Evolutionary conservation across 2,888 invertebrate species (phyloP).

Genomic region (Furcula furcula): DNA sequence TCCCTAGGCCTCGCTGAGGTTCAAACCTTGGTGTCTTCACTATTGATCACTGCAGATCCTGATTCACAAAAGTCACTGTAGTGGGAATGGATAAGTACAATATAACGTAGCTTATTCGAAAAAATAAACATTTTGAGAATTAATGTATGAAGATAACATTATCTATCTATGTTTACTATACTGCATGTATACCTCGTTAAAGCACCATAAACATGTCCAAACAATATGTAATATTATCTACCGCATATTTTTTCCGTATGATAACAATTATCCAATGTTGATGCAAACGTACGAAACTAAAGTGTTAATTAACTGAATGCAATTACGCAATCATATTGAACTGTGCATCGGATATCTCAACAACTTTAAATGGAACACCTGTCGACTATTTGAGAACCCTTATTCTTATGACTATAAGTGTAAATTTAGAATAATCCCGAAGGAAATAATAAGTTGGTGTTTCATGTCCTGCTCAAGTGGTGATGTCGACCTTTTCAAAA

Average conservation of each 20-base stretch:
- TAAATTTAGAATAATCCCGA: slow-evolving; percentile 5
- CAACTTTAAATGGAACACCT: slow-evolving; percentile 10
- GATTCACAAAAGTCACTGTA: too few species aligned
- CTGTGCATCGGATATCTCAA: slow-evolving; percentile 33
- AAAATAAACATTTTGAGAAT: slow-evolving; percentile 5
- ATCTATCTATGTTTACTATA: slow-evolving; percentile 13
- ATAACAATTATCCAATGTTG: slow-evolving; percentile 45
- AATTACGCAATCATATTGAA: slow-evolving; percentile 52
- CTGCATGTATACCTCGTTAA: slow-evolving; percentile 12
- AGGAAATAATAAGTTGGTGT: neutral
- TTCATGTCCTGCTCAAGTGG: slow-evolving; percentile 34
- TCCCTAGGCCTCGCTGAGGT: too few species aligned
- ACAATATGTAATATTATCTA: slow-evolving; percentile 25
- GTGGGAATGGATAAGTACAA: too few species aligned
- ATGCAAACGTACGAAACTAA: slow-evolving; percentile 45
- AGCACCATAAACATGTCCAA: slow-evolving; percentile 11
- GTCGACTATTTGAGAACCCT: neutral
- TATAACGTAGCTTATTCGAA: neutral
- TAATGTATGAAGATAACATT: slow-evolving; percentile 20
- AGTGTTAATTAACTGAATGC: slow-evolving; percentile 61
- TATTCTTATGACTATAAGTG: neutral
- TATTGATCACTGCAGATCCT: too few species aligned
- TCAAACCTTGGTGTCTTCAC: too few species aligned
- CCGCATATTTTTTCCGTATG: slow-evolving; percentile 12
- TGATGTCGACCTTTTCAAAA: slow-evolving; percentile 56